A percentile compares a stretch with the other conserved stretches of the same genome.
These are phyloP conservation scores for Pipistrellus kuhlii DNA, from an alignment of 2,797 vertebrate genomes.

Conservation along the genomic window DNA sequence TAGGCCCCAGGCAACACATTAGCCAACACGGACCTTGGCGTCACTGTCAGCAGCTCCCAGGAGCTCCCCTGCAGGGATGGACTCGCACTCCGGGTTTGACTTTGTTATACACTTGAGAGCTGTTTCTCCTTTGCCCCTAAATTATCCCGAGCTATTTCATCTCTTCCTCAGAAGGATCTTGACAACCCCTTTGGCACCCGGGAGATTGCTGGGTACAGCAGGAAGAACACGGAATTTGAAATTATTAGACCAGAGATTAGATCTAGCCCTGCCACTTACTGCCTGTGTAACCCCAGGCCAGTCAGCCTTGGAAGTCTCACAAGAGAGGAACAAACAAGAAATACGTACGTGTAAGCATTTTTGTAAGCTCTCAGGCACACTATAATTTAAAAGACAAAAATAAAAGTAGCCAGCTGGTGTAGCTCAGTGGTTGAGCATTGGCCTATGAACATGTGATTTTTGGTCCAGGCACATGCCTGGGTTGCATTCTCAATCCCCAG, in stretches of 20 bases:
- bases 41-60: constrained; percentile 40
- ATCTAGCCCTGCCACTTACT: constrained; percentile 21
- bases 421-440: too few species aligned
- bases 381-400: not conserved
- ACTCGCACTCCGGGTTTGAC: constrained; percentile 17
- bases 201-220: not conserved
- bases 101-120: constrained; percentile 56
- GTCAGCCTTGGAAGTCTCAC: not conserved
- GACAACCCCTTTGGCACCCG: constrained; percentile 67
- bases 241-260: constrained; percentile 55
- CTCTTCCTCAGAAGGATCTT: constrained; percentile 63
- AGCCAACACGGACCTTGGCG: constrained; percentile 62
- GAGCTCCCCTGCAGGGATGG: not conserved
- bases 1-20: constrained; percentile 57
- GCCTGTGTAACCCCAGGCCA: not conserved
- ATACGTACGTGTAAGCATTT: not conserved
- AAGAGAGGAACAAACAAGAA: constrained; percentile 54
- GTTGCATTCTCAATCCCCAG: too few species aligned
- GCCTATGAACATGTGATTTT: too few species aligned
- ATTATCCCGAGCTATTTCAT: constrained; percentile 73
- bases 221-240: constrained; percentile 60
- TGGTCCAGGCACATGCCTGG: too few species aligned
- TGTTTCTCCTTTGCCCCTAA: constrained; percentile 59
- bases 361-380: not conserved
- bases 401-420: not conserved